Evolutionary conservation across 53 echinoderm and acorn worm species (phyloP), one percentile per base, ranked within the genome.

Genomic region (Luidia sarsii): DNA sequence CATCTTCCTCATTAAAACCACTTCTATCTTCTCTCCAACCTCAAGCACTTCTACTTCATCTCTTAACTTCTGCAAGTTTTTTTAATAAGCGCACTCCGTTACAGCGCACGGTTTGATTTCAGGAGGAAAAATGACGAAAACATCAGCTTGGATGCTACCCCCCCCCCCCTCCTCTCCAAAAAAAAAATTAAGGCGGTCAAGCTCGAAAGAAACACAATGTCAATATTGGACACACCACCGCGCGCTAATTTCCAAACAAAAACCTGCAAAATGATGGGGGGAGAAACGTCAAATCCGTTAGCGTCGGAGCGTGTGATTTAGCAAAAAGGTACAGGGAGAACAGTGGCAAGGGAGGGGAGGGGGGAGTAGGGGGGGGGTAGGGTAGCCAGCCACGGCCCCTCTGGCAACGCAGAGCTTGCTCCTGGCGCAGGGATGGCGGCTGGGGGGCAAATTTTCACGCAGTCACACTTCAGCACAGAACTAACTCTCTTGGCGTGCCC

Each of bases 281-380:
- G 43, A 77, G 77, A 77, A 60, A 77, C 77, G 77, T 77, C 77
- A 60, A 59, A 77, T 77, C 61, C 77, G 77, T 77, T 77, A 61
- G 34, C 48, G 61, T 46, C 48, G 23, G 57, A 77, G 77, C 62
- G 77, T 77, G 48, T 77, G 77, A 77, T 77, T 77, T 74, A n/a
- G 29, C 30, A 20, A 33, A 38, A 74, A 30, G 43, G 43, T 39
- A 34, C 29, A 54, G 21, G 23, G 23, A 14, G 15, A 27, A 8
- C 23, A 54, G 22, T 23, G 54, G n/a, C n/a, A n/a, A n/a, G n/a
- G n/a, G n/a, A n/a, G n/a, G n/a, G n/a, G n/a, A n/a, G n/a, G n/a
- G n/a, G n/a, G n/a, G n/a, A n/a, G n/a, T n/a, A n/a, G n/a, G n/a
- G n/a, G n/a, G n/a, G n/a, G n/a, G n/a, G n/a, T n/a, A n/a, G n/a